Percentiles rank a stretch among this genome's conserved stretches.
Conservation (phyloP, 2,113 vertebrate genomes). For the Eonycteris spelaea region DNA sequence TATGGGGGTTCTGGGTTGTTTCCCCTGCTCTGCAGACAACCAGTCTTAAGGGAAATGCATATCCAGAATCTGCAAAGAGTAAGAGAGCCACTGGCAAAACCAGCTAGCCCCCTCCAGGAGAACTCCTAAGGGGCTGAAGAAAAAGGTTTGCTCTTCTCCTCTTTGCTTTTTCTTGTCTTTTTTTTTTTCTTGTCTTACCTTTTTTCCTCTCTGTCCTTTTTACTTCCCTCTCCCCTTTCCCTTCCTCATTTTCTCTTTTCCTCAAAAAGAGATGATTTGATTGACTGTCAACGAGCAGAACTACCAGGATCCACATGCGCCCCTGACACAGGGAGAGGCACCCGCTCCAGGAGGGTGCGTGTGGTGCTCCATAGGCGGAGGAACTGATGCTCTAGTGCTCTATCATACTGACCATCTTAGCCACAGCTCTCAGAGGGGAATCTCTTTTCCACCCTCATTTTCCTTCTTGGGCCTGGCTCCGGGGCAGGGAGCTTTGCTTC, state of each 20-base stretch:
- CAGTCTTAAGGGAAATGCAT: constrained; percentile 55
- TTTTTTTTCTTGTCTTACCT: neutral
- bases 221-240: neutral
- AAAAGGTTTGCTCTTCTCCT: neutral
- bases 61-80: constrained; percentile 13
- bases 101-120: neutral
- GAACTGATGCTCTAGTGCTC: neutral
- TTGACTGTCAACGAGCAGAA: neutral
- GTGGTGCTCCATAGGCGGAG: neutral
- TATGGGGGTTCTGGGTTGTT: constrained; percentile 65
- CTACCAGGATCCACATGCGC: neutral
- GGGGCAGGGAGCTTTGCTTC: neutral
- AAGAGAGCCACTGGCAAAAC: neutral
- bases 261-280: neutral
- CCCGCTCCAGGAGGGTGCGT: neutral
- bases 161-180: neutral
- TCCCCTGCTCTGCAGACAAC: constrained; percentile 56
- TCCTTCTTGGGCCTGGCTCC: neutral
- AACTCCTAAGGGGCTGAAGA: neutral
- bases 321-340: neutral
- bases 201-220: neutral
- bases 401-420: neutral
- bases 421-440: neutral
- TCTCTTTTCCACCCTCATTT: neutral
- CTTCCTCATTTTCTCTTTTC: too few relatives aligned